phyloP scores from a whole-genome alignment of 2,888 invertebrate species.

The Catotricha subobsoleta region DNA sequence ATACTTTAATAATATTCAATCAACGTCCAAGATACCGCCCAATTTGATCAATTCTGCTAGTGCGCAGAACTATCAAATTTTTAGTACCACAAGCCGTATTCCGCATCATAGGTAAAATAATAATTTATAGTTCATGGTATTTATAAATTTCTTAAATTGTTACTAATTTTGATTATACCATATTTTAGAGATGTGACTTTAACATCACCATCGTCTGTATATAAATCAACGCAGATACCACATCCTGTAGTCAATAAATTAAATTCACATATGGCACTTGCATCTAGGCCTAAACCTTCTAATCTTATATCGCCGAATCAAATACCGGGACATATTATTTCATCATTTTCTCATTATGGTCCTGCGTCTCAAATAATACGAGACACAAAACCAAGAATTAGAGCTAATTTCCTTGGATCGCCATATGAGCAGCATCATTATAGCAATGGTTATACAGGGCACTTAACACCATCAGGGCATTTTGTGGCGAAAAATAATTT shows the following conservation, averaged over 20 bases:
- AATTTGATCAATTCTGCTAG: slow-evolving; percentile 4
- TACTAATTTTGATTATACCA: background rate
- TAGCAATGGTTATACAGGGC: slow-evolving; percentile 4
- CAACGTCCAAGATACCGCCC: slow-evolving; percentile 9
- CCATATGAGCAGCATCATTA: slow-evolving; percentile 4
- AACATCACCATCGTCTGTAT: slow-evolving; percentile 8
- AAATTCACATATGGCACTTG: slow-evolving; percentile 10
- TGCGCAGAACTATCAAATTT: slow-evolving; percentile 1
- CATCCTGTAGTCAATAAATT: slow-evolving; percentile 11
- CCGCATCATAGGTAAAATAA: slow-evolving; percentile 2
- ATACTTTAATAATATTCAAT: slow-evolving; percentile 9
- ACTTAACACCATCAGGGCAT: slow-evolving; percentile 6
- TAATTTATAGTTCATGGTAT: background rate
- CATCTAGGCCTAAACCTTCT: slow-evolving; percentile 2
- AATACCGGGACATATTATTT: slow-evolving; percentile 3
- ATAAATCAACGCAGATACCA: slow-evolving; percentile 7
- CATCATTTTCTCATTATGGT: slow-evolving; percentile 2
- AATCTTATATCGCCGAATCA: background rate
- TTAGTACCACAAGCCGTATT: slow-evolving; percentile 4
- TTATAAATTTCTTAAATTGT: background rate
- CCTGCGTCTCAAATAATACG: slow-evolving; percentile 4
- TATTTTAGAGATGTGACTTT: slow-evolving; percentile 9
- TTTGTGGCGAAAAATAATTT: slow-evolving; percentile 6
- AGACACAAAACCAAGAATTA: slow-evolving; percentile 4
- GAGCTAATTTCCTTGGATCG: slow-evolving; percentile 1